phyloP scores from a whole-genome alignment of 2,797 vertebrate species.

The Galaxias olidus region DNA sequence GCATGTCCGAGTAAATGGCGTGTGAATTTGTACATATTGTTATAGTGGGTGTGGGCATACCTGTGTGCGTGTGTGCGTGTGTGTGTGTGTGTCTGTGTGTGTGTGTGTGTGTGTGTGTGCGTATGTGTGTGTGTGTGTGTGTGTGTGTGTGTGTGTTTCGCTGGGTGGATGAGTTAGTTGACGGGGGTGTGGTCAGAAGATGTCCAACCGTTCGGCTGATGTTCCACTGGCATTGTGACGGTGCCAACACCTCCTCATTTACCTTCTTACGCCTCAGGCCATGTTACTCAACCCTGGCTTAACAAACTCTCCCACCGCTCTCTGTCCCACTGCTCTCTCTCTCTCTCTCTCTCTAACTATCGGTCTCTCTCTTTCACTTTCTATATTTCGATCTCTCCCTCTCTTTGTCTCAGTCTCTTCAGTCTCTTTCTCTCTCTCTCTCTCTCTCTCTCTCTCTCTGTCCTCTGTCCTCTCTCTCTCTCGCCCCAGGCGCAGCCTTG shows the following conservation, averaged over 20 bases:
- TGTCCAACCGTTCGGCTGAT: conserved; percentile 52
- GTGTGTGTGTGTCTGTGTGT: conserved; percentile 32
- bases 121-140: conserved; percentile 40
- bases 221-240: conserved; percentile 53
- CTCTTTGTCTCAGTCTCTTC: background rate
- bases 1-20: background rate
- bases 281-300: conserved; percentile 63
- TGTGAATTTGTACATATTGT: background rate
- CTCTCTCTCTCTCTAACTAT: background rate
- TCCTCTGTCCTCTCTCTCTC: background rate
- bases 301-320: conserved; percentile 46
- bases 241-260: conserved; percentile 68
- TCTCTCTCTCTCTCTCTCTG: background rate
- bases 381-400: conserved; percentile 1
- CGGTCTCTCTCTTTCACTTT: background rate
- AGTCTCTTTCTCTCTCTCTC: conserved; percentile 20
- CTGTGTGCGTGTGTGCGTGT: conserved; percentile 48
- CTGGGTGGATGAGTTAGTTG: conserved; percentile 18
- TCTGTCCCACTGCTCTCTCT: background rate
- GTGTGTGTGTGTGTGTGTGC: conserved; percentile 8
- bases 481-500: too few species aligned
- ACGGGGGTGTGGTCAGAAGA: conserved; percentile 52
- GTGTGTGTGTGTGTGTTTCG: conserved; percentile 30
- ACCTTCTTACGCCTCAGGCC: conserved; percentile 58
- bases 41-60: background rate